Base-by-base conservation (phyloP, 2,888 invertebrate species). In the Melinaea marsaeus region DNA sequence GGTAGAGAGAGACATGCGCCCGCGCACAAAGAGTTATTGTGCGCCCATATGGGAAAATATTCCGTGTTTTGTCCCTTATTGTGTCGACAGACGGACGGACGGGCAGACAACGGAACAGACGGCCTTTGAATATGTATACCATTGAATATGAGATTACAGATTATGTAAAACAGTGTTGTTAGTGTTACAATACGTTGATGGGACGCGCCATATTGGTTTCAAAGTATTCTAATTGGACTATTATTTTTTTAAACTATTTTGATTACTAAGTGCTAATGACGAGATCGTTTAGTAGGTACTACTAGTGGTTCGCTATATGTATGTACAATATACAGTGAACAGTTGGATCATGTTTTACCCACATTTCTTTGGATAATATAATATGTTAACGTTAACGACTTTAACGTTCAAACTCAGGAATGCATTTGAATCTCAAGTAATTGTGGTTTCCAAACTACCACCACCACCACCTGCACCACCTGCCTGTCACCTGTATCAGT, bases 61-160 rank as follows among this genome's bases (percentile, higher is more conserved):
- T 75, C 80, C 83, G 81, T 86, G 87, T 88, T 89, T 88, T 90
- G 89, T 89, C 86, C 82, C 72, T 82, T 77, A 88, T 90, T 89
- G 89, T 88, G 74, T 67, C 80, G 86, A 87, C 86, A 83, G 87
- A 89, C 85, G 75, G 86, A 88, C 79, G 76, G 89, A 89, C 85
- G 75, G 86, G 88, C 79, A 76, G 89, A 90, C 89, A 86, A 84
- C 85, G 88, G 88, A 88, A 90, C 88, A 88, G 89, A 86, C 84
- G 77, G 77, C 69, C 79, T 79, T 83, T 90, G 86, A 89, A 89
- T 88, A 84, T 83, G 80, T 83, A 84, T 85, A 76, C 75, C 69
- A 75, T 79, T 79, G 80, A 80, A 76, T 75, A 75, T 72, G 72
- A 71, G 69, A 69, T 69, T 61, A 70, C 66, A 74, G 79, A 78